Evolutionary conservation across 2,888 invertebrate species (phyloP), one percentile per base, ranked within the genome.

Genomic region (Leucophenga maculata): DNA sequence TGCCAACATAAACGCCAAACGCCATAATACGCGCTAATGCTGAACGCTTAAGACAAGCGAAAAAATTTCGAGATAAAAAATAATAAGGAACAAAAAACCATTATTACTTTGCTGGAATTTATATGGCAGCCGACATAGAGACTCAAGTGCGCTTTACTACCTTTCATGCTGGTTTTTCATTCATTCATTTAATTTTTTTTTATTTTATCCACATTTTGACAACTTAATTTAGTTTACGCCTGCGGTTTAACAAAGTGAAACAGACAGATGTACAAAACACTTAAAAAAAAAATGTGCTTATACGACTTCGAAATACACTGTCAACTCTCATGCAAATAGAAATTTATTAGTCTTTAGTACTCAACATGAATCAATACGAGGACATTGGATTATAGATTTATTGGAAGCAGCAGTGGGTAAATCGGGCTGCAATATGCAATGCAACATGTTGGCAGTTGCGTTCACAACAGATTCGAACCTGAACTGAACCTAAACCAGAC

Each of bases 161-260:
- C 39, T 39, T 39, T 39, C 39, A 18, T 20, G 1, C 54, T 54
- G 18, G 6, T 54, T 54, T 54, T 11, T 54, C 22, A 0, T 54
- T 54, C n/a, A 16, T 52, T 11, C n/a, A 8, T 18, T 22, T 20
- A 13, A 54, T 22, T 22, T 54, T 54, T 18, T 20, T 16, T n/a
- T 18, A n/a, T 54, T 54, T 54, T 54, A 11, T 26, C 1, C 13
- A 54, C 14, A n/a, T 31, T 26, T 20, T 39, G n/a, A 39, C 39
- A 39, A 59, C 39, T 39, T 59, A 59, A 59, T 59, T 59, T 59
- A 9, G 39, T 18, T 16, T 18, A 59, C 32, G n/a, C 59, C 54
- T 18, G 59, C n/a, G 22, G 22, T 39, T 1, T 3, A 39, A 8
- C 39, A 39, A 39, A 39, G 8, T 11, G 8, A 26, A 26, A 26